Conservation (phyloP, 2,888 invertebrate species). For the Petrolisthes cinctipes region DNA sequence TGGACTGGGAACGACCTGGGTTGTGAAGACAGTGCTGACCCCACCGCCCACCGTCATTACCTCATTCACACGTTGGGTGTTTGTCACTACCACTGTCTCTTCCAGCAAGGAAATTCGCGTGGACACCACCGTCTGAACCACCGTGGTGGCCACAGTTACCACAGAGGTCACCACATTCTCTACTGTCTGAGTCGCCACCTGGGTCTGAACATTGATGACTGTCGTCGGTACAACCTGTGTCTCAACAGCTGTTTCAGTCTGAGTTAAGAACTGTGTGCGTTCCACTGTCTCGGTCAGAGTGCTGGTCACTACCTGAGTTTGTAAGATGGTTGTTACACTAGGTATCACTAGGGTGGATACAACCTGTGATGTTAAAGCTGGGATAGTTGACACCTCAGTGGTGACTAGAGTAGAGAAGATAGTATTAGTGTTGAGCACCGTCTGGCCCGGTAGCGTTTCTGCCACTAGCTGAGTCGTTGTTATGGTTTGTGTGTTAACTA, state of each 20-base stretch:
- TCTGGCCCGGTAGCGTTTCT: conserved; percentile 57
- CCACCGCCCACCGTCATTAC: conserved; percentile 49
- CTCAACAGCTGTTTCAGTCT: conserved; percentile 48
- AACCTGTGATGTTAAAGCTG: conserved; percentile 51
- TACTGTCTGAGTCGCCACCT: conserved; percentile 38
- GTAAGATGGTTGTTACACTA: conserved; percentile 39
- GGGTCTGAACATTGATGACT: conserved; percentile 37
- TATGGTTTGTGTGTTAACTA: conserved; percentile 37
- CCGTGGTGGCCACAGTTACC: conserved; percentile 50
- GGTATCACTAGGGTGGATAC: conserved; percentile 58
- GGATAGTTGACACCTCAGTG: conserved; percentile 49
- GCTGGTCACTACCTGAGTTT: conserved; percentile 56
- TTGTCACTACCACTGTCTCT: conserved; percentile 48
- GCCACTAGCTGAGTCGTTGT: conserved; percentile 47
- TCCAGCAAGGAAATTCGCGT: conserved; percentile 51
- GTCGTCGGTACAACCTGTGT: conserved; percentile 57
- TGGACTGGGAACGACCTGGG: conserved; percentile 38
- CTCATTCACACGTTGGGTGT: conserved; percentile 29
- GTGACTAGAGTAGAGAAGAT: conserved; percentile 53
- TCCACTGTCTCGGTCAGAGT: conserved; percentile 61
- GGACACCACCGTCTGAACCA: conserved; percentile 54
- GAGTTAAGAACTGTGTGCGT: conserved; percentile 47
- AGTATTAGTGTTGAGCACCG: conserved; percentile 45
- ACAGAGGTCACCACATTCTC: conserved; percentile 45
- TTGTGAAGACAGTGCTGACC: conserved; percentile 35